Conservation (phyloP, 2,888 invertebrate genomes). For the Hipparchia sbordonii region DNA sequence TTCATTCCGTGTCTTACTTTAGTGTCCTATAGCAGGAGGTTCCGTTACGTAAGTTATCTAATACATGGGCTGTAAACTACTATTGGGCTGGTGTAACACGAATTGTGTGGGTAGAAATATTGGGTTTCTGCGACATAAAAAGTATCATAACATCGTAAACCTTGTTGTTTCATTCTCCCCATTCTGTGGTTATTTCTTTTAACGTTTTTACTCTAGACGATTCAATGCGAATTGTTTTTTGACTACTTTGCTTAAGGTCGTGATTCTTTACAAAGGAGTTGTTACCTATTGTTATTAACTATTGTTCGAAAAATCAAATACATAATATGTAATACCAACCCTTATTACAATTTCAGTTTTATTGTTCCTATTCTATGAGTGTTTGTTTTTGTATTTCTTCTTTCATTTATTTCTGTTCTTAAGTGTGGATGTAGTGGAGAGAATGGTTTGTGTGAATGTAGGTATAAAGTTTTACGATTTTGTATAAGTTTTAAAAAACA, state of each 20-base stretch:
- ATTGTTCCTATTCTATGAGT: background rate
- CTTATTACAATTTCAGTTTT: background rate
- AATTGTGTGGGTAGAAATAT: conserved; percentile 31
- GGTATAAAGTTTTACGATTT: too few species aligned
- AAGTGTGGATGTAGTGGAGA: background rate
- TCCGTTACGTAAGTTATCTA: conserved; percentile 36
- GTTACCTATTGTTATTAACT: background rate
- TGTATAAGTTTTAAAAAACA: background rate
- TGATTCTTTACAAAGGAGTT: background rate
- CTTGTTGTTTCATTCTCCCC: conserved; percentile 15
- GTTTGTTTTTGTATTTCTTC: background rate
- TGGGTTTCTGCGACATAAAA: conserved; percentile 16
- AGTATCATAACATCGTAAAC: conserved; percentile 20
- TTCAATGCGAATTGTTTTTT: conserved; percentile 14
- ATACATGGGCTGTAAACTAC: conserved; percentile 35
- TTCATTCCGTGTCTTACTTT: conserved; percentile 32
- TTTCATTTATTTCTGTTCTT: background rate
- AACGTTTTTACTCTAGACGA: conserved; percentile 11
- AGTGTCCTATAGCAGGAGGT: conserved; percentile 31
- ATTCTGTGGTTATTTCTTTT: conserved; percentile 13
- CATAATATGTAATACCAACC: background rate
- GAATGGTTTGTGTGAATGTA: background rate
- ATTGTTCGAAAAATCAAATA: background rate
- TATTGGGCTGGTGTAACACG: conserved; percentile 31
- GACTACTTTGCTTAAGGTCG: background rate